Conservation (phyloP, 1,140 invertebrate species). For the Pantala flavescens region DNA sequence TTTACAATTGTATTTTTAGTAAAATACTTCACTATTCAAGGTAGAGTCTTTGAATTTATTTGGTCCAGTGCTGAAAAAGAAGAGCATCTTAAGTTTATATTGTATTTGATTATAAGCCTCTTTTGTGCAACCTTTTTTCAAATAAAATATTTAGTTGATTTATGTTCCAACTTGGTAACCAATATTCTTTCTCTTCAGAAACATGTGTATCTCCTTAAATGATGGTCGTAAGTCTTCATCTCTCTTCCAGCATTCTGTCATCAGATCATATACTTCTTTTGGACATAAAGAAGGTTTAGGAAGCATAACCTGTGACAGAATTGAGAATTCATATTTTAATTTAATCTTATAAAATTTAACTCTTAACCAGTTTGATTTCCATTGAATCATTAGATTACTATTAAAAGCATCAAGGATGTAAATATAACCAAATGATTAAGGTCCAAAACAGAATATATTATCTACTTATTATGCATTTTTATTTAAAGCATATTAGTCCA, state of each 20-base stretch:
- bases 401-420: not conserved
- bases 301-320: slow-evolving; percentile 42
- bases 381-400: too few relatives aligned
- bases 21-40: not conserved
- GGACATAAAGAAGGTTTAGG: slow-evolving; percentile 60
- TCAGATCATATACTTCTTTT: slow-evolving; percentile 64
- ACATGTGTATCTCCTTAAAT: slow-evolving; percentile 65
- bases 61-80: not conserved
- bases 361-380: too few relatives aligned
- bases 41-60: not conserved
- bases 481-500: too few relatives aligned
- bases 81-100: too few relatives aligned
- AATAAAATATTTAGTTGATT: not conserved
- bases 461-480: too few relatives aligned
- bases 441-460: too few relatives aligned
- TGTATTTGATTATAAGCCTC: too few relatives aligned
- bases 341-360: too few relatives aligned
- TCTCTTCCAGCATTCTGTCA: slow-evolving; percentile 67
- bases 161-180: slow-evolving; percentile 11
- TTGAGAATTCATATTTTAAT: not conserved
- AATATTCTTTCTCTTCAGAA: slow-evolving; percentile 46
- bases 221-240: slow-evolving; percentile 54
- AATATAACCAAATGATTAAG: too few relatives aligned
- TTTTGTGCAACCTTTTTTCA: too few relatives aligned
- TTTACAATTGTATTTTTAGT: not conserved